These are phyloP conservation scores for Laticauda colubrina DNA, from an alignment of 2,113 vertebrate genomes.

Conservation along the genomic window DNA sequence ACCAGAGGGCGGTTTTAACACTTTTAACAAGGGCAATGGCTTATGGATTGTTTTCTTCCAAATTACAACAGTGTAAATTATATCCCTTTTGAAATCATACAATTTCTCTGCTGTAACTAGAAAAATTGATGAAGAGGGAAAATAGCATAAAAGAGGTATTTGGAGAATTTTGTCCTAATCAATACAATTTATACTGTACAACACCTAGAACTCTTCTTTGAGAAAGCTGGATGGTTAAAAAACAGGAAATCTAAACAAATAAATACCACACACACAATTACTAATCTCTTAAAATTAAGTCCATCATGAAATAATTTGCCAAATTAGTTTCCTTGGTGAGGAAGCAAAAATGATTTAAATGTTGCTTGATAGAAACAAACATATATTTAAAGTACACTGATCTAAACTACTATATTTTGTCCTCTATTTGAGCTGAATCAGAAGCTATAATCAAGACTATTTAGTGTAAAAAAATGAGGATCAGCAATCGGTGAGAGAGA, in stretches of 20 bases:
- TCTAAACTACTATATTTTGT: too few species aligned
- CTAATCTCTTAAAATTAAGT: constrained; percentile 19
- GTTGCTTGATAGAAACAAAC: background rate
- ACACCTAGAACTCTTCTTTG: background rate
- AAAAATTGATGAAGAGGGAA: constrained; percentile 17
- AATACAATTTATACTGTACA: background rate
- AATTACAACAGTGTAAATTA: constrained; percentile 7
- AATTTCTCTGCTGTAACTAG: constrained; percentile 2
- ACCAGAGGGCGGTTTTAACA: background rate
- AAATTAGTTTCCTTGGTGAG: background rate
- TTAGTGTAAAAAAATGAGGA: background rate
- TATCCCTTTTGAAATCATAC: background rate
- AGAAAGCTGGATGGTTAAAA: background rate
- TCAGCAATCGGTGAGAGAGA: background rate
- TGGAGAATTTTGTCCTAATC: constrained; percentile 16
- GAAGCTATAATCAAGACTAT: background rate
- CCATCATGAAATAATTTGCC: background rate
- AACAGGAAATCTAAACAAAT: background rate
- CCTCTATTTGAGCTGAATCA: background rate
- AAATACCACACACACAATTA: constrained; percentile 6
- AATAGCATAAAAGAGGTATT: background rate
- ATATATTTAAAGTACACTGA: background rate
- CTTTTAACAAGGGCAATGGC: background rate
- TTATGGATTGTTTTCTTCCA: background rate
- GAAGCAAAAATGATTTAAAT: background rate